Base-by-base conservation (phyloP, 1,140 invertebrate species). In the Nephotettix cincticeps region DNA sequence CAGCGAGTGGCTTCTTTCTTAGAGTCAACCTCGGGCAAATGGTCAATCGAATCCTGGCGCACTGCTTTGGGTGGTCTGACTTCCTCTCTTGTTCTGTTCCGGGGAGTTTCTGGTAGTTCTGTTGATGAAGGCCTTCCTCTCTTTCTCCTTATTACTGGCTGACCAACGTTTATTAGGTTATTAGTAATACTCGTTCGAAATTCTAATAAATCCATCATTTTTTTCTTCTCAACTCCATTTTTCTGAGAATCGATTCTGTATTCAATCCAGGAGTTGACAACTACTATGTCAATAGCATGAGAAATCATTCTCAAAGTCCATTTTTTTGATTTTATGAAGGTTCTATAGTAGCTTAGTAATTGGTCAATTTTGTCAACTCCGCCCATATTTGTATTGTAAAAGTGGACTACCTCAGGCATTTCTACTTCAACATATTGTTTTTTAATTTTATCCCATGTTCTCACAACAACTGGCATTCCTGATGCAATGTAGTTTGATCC, bases 361-460 rank as follows among this genome's bases (percentile, higher is more conserved):
- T 72, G 71, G 30, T 78, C 77, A 32, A 73, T 68, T 1, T 73
- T 40, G 73, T 83, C 80, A 54, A 82, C 77, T 28, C 81, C 80
- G 17, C 79, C 80, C 80, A 82, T 82, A 61, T 71, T 76, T 56
- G 76, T 71, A 72, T 83, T 83, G 75, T 83, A 82, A 43, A 73
- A 56, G 63, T 77, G 77, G 0, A 81, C 70, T 36, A 81, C 74
- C 54, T 77, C 75, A 69, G 82, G 81, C 67, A 77, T 61, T 66
- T 72, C 27, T 11, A 81, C 71, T 61, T 74, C 45, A 2, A 81
- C 68, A 63, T 80, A 79, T 69, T 77, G 71, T 63, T 77, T 79
- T 23, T 75, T 40, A 70, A 71, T 74, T 75, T 78, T 79, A 61
- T 75, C 75, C 76, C 78, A 79, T 17, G 77, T 54, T 54, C 72